phyloP scores from a whole-genome alignment of 2,888 invertebrate species.

The Megalurothrips usitatus region DNA sequence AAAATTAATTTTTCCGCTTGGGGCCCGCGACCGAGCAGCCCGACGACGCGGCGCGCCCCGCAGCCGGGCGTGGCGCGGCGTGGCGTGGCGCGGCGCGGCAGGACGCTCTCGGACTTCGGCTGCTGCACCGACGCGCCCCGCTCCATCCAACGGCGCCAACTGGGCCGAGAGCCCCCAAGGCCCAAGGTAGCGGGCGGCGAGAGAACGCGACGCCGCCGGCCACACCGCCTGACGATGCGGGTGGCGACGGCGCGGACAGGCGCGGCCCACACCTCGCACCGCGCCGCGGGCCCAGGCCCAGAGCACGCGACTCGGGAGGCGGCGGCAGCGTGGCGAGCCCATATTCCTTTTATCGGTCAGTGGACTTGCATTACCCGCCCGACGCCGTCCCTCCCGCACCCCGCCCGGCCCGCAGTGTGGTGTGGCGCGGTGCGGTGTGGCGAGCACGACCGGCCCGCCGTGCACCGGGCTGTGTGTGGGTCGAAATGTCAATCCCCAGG shows the following conservation, averaged over 20 bases:
- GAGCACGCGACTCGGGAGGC: neutral
- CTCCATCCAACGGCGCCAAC: too few relatives aligned
- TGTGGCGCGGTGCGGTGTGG: neutral
- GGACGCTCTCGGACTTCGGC: too few relatives aligned
- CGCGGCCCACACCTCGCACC: neutral
- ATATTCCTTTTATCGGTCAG: constrained; percentile 19
- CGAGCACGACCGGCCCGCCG: neutral
- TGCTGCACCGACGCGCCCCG: too few relatives aligned
- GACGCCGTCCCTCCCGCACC: neutral
- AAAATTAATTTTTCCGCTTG: too few relatives aligned
- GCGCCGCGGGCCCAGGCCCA: neutral
- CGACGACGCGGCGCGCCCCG: too few relatives aligned
- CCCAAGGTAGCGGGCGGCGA: neutral
- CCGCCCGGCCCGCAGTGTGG: neutral
- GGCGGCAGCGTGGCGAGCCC: neutral
- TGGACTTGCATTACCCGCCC: neutral
- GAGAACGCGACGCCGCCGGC: neutral
- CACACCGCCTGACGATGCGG: neutral
- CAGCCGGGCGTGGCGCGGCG: too few relatives aligned
- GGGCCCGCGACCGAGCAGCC: too few relatives aligned
- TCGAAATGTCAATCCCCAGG: too few relatives aligned
- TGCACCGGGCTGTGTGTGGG: too few relatives aligned
- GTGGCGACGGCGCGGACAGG: too few relatives aligned
- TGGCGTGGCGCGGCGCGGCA: too few relatives aligned
- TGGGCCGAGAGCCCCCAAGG: neutral